Percentiles rank a stretch among this genome's conserved stretches.
phyloP scores from a whole-genome alignment of 1,140 invertebrate species.

The Brachystomella parvula region DNA sequence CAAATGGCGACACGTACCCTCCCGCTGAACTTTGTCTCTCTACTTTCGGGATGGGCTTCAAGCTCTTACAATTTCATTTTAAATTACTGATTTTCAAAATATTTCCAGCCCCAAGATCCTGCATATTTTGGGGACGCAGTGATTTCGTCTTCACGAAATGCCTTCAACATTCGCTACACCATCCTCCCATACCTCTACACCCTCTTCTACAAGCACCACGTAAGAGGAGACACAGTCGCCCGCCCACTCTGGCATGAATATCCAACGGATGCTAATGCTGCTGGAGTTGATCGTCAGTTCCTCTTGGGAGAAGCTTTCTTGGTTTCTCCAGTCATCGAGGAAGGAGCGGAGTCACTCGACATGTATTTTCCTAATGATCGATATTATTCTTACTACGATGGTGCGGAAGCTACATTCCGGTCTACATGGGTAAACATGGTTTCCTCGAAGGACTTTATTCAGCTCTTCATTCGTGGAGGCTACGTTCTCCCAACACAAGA shows the following conservation, averaged over 20 bases:
- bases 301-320: slow-evolving; percentile 34
- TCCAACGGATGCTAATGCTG: slow-evolving; percentile 2
- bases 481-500: slow-evolving; percentile 61
- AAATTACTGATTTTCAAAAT: not conserved
- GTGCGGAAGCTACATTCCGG: slow-evolving; percentile 41
- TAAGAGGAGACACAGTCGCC: slow-evolving; percentile 37
- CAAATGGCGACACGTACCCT: too few relatives aligned
- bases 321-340: slow-evolving; percentile 38
- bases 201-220: slow-evolving; percentile 43
- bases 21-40: too few relatives aligned
- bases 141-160: slow-evolving; percentile 39
- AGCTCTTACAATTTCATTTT: not conserved
- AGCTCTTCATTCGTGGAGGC: slow-evolving; percentile 62
- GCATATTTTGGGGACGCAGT: slow-evolving; percentile 33
- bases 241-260: slow-evolving; percentile 39
- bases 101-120: slow-evolving; percentile 41
- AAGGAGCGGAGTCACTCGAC: slow-evolving; percentile 30
- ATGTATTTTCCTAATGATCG: slow-evolving; percentile 44
- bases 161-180: slow-evolving; percentile 45
- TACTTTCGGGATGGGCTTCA: not conserved
- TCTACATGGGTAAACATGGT: slow-evolving; percentile 49
- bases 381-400: slow-evolving; percentile 46
- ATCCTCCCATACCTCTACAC: slow-evolving; percentile 50
- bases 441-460: slow-evolving; percentile 56
- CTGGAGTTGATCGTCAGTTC: slow-evolving; percentile 23